Percentiles rank a stretch among this genome's conserved stretches.
Evolutionary conservation across 2,113 vertebrate species (phyloP).

Genomic region (Lophura nycthemera): DNA sequence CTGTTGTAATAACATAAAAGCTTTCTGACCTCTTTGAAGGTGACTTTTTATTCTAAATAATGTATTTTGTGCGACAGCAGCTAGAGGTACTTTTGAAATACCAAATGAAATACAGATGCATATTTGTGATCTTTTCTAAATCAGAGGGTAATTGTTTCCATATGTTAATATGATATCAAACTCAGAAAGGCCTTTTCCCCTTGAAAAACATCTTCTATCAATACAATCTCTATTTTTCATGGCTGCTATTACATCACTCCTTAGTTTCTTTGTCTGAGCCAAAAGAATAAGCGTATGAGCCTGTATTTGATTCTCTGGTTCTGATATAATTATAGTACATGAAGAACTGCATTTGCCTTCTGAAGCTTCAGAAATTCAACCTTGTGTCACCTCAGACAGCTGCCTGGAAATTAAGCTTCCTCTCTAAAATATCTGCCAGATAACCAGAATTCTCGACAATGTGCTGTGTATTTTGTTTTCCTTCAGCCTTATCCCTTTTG

Average conservation of each 20-base stretch:
- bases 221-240: neutral
- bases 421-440: conserved; percentile 4
- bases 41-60: neutral
- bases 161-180: neutral
- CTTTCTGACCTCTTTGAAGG: conserved; percentile 36
- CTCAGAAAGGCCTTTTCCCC: neutral
- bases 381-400: conserved; percentile 14
- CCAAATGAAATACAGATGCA: neutral
- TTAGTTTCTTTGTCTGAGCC: neutral
- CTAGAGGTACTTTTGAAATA: conserved; percentile 4
- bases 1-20: neutral
- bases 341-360: neutral
- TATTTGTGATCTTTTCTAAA: neutral
- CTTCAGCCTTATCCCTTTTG: neutral
- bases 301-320: neutral
- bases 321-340: neutral
- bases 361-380: conserved; percentile 34
- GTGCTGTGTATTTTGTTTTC: neutral
- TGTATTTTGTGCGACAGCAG: neutral
- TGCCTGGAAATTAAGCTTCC: conserved; percentile 40
- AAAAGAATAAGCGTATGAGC: neutral
- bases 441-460: neutral
- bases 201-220: neutral
- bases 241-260: neutral
- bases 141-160: neutral